Conservation (phyloP, 2,797 vertebrate genomes). For the Sebastes ruberrimus region DNA sequence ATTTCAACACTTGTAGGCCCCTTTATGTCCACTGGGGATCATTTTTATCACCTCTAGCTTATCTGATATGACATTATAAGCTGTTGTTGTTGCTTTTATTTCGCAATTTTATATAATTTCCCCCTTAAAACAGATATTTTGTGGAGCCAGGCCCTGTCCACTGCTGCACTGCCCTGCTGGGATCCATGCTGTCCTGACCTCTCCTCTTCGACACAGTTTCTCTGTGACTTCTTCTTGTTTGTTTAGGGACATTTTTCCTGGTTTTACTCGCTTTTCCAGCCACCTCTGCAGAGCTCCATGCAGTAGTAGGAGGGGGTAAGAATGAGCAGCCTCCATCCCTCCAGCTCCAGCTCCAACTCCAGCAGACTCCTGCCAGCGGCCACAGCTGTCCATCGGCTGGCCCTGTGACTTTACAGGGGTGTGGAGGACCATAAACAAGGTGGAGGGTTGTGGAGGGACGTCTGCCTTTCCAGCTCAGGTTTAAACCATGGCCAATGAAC, state of each 20-base stretch:
- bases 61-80: conserved; percentile 3
- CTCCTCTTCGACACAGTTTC: neutral
- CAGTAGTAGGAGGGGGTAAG: neutral
- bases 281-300: neutral
- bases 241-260: neutral
- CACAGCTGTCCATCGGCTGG: conserved; percentile 24
- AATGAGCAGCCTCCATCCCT: conserved; percentile 34
- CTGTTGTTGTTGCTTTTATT: neutral
- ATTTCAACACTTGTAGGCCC: conserved; percentile 34
- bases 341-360: neutral
- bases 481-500: conserved; percentile 93
- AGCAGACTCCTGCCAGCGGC: conserved; percentile 26
- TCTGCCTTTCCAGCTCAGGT: conserved; percentile 79
- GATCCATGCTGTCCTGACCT: conserved; percentile 13
- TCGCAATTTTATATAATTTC: neutral
- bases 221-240: conserved; percentile 15
- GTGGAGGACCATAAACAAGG: conserved; percentile 47
- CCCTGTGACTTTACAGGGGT: conserved; percentile 65
- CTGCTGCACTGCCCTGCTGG: conserved; percentile 12
- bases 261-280: neutral
- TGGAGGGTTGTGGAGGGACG: conserved; percentile 67
- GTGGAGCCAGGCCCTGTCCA: conserved; percentile 2
- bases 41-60: neutral
- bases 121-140: neutral
- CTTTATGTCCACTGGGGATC: neutral